Evolutionary conservation across 2,113 vertebrate species (phyloP).

Genomic region (Nothocercus julius): DNA sequence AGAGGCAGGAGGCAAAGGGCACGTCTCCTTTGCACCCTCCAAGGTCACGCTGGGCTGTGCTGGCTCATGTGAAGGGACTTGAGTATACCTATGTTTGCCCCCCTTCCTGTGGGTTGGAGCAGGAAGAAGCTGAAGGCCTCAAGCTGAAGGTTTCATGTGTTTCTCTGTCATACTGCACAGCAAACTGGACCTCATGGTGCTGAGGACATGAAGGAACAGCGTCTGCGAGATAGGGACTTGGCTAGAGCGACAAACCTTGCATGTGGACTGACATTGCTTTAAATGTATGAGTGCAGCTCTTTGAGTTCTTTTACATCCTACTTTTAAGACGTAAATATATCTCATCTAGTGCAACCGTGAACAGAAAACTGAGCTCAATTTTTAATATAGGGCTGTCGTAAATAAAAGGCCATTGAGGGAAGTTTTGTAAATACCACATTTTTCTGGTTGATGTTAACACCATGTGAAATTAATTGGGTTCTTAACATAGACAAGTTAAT

Average conservation of each 20-base stretch:
- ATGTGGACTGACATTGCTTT: not conserved
- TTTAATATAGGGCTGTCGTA: not conserved
- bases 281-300: not conserved
- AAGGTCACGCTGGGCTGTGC: accelerated
- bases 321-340: not conserved
- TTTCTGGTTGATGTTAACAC: constrained; percentile 15
- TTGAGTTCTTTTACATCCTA: not conserved
- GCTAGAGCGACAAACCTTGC: not conserved
- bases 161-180: not conserved
- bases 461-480: constrained; percentile 13
- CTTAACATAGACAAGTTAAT: constrained; percentile 11
- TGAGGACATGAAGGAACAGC: not conserved
- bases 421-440: constrained; percentile 3
- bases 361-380: not conserved
- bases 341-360: not conserved
- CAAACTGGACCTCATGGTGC: not conserved
- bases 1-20: accelerated
- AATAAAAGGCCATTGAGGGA: constrained; percentile 11
- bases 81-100: accelerated
- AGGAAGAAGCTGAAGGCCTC: not conserved
- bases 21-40: accelerated
- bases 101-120: not conserved
- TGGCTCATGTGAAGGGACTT: not conserved
- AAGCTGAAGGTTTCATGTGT: not conserved
- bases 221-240: too few species aligned